Percentiles rank a stretch among this genome's conserved stretches.
phyloP scores from a whole-genome alignment of 2,113 vertebrate species.

The Megalops atlanticus region DNA sequence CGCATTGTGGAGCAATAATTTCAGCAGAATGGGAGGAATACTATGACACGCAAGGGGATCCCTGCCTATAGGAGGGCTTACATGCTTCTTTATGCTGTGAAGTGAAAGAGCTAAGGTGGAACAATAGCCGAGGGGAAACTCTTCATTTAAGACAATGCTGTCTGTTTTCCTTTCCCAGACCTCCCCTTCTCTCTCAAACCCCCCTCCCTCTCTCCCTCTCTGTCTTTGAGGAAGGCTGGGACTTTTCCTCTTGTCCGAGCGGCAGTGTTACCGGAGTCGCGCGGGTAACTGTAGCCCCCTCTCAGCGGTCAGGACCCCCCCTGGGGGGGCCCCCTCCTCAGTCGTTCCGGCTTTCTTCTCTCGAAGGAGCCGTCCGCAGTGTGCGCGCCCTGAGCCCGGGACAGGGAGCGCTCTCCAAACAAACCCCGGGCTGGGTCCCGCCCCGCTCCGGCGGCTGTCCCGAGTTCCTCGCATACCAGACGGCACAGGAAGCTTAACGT shows the following conservation, averaged over 20 bases:
- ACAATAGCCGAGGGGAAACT: constrained; percentile 39
- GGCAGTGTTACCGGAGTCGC: not conserved
- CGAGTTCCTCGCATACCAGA: constrained; percentile 51
- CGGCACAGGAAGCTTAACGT: constrained; percentile 57
- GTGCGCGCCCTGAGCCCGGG: constrained; percentile 29
- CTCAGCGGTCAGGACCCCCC: not conserved
- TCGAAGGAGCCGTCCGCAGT: not conserved
- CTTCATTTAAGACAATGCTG: constrained; percentile 21
- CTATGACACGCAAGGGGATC: constrained; percentile 48
- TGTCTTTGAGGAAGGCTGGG: not conserved
- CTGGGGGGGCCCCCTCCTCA: not conserved
- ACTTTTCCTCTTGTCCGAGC: not conserved
- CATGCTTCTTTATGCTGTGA: constrained; percentile 33
- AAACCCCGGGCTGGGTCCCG: constrained; percentile 42
- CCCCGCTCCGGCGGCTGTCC: constrained; percentile 5
- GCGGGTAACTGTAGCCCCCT: not conserved
- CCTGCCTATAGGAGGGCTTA: constrained; percentile 33
- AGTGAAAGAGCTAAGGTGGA: constrained; percentile 51
- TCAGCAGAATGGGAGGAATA: constrained; percentile 45
- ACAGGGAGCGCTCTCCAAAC: constrained; percentile 46
- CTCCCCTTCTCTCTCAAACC: not conserved
- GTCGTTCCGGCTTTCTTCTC: not conserved
- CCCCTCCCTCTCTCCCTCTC: not conserved
- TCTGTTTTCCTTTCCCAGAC: not conserved
- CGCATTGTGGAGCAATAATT: constrained; percentile 43